Evolutionary conservation across 1,140 invertebrate species (phyloP), one percentile per base, ranked within the genome.

Genomic region (Bombyx mandarina): DNA sequence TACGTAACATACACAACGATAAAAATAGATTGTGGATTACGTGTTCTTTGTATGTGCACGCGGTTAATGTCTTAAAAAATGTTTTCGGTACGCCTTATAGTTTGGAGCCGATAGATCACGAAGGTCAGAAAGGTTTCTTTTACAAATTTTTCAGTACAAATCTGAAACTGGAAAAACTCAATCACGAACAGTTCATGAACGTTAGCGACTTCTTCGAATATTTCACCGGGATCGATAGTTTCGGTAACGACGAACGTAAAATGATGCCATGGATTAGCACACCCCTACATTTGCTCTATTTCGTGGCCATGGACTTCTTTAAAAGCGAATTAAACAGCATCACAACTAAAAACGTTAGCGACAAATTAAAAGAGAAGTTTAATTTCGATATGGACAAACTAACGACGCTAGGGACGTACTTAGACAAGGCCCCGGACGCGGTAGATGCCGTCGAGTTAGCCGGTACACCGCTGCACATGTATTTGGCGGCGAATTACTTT

Each of bases 401-500:
- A 8, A 12, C 18, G 3, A 48, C 45, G 2, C 48, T 56, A 43
- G 47, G 45, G n/a, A 42, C 26, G 9, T 56, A 48, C 26, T 35
- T 49, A 46, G 54, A 56, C 35, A 43, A 49, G 26, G 42, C 45
- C 26, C 46, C 54, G 26, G 47, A 49, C 0, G 47, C 26, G 26
- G 46, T 50, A 10, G 8, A 56, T 9, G 54, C 46, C 35, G 9
- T 52, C 10, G 58, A 58, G 8, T 43, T 66, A 7, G 53, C 61
- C 2, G 65, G 61, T 22, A 63, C 61, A 26, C 65, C 65, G 43
- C 54, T 66, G 6, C 58, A 63, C 45, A 44, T 66, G 50, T 66
- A 66, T 45, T 48, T 66, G 26, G 58, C 61, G 7, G 65, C 65
- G 3, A 62, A 60, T 45, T 66, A 66, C 45, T 66, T 66, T 42